A percentile compares a stretch with the other conserved stretches of the same genome.
These are phyloP conservation scores for Endotricha flammealis DNA, from an alignment of 2,888 invertebrate species.

Conservation along the genomic window DNA sequence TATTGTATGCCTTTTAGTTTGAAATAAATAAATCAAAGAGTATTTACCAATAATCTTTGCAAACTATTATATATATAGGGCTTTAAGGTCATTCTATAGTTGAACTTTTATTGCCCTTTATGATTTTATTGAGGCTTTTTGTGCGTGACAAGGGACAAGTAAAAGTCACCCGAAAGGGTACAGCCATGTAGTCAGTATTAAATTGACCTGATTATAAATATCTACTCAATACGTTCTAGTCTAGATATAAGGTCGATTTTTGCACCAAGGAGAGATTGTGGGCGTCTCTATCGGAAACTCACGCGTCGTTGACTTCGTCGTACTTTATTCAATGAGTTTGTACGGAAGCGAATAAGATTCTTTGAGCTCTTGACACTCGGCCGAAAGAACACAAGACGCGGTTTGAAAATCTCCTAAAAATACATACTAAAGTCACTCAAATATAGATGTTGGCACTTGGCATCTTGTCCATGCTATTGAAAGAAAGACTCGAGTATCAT, in stretches of 20 bases:
- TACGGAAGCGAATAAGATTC: too few species aligned
- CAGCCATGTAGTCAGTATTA: constrained; percentile 16
- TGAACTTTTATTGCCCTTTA: constrained; percentile 19
- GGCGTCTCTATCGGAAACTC: constrained; percentile 41
- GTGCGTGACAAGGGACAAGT: constrained; percentile 19
- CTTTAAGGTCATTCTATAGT: too few species aligned
- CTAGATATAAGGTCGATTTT: constrained; percentile 17
- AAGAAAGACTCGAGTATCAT: too few species aligned
- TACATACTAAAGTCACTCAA: not conserved
- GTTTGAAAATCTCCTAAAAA: constrained; percentile 17
- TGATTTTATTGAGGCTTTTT: constrained; percentile 22
- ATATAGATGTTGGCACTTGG: too few species aligned
- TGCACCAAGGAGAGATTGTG: constrained; percentile 22
- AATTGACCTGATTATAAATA: constrained; percentile 12
- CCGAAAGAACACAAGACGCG: constrained; percentile 22
- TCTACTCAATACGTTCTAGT: constrained; percentile 8
- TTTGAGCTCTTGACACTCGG: constrained; percentile 26
- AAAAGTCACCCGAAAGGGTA: constrained; percentile 25
- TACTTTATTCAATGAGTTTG: constrained; percentile 39
- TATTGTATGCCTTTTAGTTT: too few species aligned
- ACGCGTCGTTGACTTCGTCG: constrained; percentile 51
- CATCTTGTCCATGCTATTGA: too few species aligned
- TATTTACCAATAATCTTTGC: constrained; percentile 2
- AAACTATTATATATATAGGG: constrained; percentile 11
- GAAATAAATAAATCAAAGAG: too few species aligned